Base-by-base conservation (phyloP, 2,888 invertebrate species). In the Macaria notata region DNA sequence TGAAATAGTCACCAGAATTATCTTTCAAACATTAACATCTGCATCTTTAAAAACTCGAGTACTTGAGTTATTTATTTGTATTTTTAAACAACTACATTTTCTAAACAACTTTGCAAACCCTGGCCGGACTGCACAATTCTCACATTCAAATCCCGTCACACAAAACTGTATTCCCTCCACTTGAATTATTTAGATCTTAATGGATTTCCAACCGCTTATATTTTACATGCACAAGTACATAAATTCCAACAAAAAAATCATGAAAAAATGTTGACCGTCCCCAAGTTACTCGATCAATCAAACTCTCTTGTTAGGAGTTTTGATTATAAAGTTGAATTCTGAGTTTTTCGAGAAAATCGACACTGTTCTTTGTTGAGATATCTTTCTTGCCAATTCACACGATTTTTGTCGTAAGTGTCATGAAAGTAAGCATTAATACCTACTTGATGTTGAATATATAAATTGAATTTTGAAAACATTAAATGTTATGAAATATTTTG, bases 281-380 rank as follows among this genome's bases (percentile, higher is more conserved):
- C 52, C 36, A 58, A 66, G 63, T 71, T 68, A 59, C 51, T 55
- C 60, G 66, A 69, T 71, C 71, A 71, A 71, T 71, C 69, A 71
- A 65, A 65, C 54, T 61, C 59, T 31, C 59, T 62, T 56, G 63
- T 62, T 59, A 56, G 49, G 61, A 62, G 58, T 61, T 69, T 58
- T 50, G 59, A 62, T 59, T 62, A 59, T 54, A 60, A 67, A 62
- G 61, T 61, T 62, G 48, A 58, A 62, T 54, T 45, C 51, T 50
- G 42, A 58, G 56, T 38, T 55, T 63, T 63, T 53, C 53, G 54
- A 30, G 31, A 43, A 49, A 53, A 53, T 31, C 55, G 43, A 4
- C 4, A 41, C 44, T 46, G 50, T 55, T 56, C 42, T 52, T 59
- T 59, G 42, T 53, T 31, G 19, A 8, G 30, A 49, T n/a, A 43